Evolutionary conservation across 2,113 vertebrate species (phyloP), one percentile per base, ranked within the genome.

Genomic region (Caranx ignobilis): DNA sequence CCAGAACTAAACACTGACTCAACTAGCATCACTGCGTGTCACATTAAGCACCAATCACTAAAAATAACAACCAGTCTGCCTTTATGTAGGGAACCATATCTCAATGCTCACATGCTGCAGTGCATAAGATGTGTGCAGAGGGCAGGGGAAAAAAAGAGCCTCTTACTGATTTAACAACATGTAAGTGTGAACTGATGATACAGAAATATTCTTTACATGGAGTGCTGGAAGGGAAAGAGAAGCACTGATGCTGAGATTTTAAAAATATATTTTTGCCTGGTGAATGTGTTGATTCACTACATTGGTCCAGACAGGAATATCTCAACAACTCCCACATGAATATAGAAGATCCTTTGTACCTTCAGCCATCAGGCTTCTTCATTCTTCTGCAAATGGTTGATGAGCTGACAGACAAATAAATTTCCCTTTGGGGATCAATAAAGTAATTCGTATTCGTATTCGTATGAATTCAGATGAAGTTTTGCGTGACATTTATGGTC

Each of bases 51-150:
- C 19, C 87, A 92, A 93, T 94, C 91, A 93, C 91, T 89, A 92
- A 92, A 91, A 92, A 91, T 92, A 94, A 94, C 92, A 94, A 93
- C 92, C 92, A 92, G 92, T 73, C 91, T 87, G 77, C 70, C 87
- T 83, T 78, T 86, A 91, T 90, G 89, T 81, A 74, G 77, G 77
- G 75, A 71, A 81, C 77, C 43, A 8, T 88, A 88, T 93, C 91
- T 92, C 75, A 63, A 91, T 64, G 63, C 78, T 84, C 57, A 84
- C 83, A 87, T 57, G 87, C 77, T 69, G 59, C 48, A 19, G 15
- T 70, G 65, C 73, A 80, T 15, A 54, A 34, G 84, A 86, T 2
- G 9, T 69, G 84, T 77, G 79, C 85, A 75, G 59, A 37, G 57
- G 37, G 45, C 68, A 67, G 64, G 82, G 55, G 75, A 52, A 43